Base-by-base conservation (phyloP, 1,140 invertebrate genomes). In the Drosophila serrata region DNA sequence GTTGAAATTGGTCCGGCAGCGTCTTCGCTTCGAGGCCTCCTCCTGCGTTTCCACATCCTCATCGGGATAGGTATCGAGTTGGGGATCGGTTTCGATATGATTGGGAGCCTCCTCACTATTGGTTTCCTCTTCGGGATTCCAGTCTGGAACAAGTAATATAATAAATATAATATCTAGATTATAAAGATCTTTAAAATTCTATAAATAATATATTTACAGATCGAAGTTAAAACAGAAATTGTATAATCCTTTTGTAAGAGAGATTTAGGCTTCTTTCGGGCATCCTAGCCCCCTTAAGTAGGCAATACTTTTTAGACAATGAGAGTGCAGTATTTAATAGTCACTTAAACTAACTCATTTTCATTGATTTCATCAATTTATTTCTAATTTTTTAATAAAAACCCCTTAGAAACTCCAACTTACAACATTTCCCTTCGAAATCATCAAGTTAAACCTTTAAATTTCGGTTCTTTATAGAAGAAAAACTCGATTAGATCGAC, bases 1-100 rank as follows among this genome's bases (percentile, higher is more conserved):
- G 93, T 98, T 99, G 94, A 99, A 99, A 94, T 99, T 99, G 35
- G 99, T 99, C 79, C 99, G 93, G 46, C 98, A 99, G 72, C 99
- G 95, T 62, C 98, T 94, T 53, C 98, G 93, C 92, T 97, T 97
- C 0, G 82, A 82, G 31, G 85, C 81, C 22, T 75, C 82, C 79
- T 75, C 82, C 79, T 46, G 22, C 29, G 62, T 62, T 17, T 82
- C 86, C n/a, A 78, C 75, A 55, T 87, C 75, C 19, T 49, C 43
- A 15, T 63, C 27, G 4, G 33, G 33, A 24, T 22, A 24, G 3
- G 31, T 1, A 5, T 13, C n/a, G 5, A 12, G 6, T 1, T 5
- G 12, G 31, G 17, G 12, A 9, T 15, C 27, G 4, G 29, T 0
- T 9, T 31, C 6, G 17, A 4, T 15, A 0, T 4, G 13, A 2